Conservation (phyloP, 2,797 vertebrate species). For the Cynodonichthys magdalenae region DNA sequence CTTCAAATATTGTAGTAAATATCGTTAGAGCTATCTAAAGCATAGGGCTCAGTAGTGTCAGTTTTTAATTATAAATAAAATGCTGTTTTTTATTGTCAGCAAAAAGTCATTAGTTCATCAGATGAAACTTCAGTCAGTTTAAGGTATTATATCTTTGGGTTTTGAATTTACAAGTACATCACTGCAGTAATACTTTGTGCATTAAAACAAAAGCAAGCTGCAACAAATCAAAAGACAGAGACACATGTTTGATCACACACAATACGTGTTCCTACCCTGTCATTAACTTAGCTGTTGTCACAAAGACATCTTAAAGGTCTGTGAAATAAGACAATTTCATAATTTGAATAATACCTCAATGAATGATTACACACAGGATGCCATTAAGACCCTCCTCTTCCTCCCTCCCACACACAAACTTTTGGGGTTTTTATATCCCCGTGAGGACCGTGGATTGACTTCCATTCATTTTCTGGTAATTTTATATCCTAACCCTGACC, state of each 20-base stretch:
- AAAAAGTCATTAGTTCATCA: not conserved
- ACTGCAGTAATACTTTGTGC: slow-evolving; percentile 14
- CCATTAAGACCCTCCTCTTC: not conserved
- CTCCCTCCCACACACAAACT: slow-evolving; percentile 18
- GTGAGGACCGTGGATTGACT: too few species aligned
- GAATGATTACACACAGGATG: slow-evolving; percentile 20
- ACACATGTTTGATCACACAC: not conserved
- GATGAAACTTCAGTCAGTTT: not conserved
- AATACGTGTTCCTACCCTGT: too few species aligned
- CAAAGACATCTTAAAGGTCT: too few species aligned
- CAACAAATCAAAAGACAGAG: slow-evolving; percentile 10
- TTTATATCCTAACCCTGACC: too few species aligned
- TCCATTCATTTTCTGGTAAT: too few species aligned
- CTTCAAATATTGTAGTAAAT: too few species aligned
- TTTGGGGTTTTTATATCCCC: too few species aligned
- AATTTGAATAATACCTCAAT: slow-evolving; percentile 36
- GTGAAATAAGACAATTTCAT: slow-evolving; percentile 11
- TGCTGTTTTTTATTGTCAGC: not conserved
- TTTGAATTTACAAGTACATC: not conserved
- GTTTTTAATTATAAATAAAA: not conserved
- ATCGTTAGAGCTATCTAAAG: too few species aligned
- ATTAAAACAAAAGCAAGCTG: slow-evolving; percentile 21
- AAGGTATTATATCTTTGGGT: not conserved
- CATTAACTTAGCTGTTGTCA: too few species aligned
- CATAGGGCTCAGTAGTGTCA: too few species aligned